Evolutionary conservation across 2,797 vertebrate species (phyloP).

Genomic region (Catostomus latipinnis): DNA sequence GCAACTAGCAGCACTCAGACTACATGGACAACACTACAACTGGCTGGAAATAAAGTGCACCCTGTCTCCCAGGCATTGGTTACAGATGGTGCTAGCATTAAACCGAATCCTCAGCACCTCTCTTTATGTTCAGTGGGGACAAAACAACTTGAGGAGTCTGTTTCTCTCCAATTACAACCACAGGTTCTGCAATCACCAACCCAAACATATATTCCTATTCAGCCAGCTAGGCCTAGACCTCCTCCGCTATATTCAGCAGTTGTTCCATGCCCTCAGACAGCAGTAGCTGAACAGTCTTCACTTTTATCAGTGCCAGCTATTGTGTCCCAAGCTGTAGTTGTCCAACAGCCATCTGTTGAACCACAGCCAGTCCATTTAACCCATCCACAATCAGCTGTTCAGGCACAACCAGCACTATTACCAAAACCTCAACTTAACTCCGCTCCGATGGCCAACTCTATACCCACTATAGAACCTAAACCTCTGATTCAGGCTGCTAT

Average conservation of each 20-base stretch:
- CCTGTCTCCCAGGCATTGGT: conserved; percentile 84
- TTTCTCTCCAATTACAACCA: conserved; percentile 81
- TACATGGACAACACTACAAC: conserved; percentile 96
- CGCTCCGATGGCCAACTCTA: conserved; percentile 14
- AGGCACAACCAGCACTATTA: conserved; percentile 68
- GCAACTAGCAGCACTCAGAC: conserved; percentile 94
- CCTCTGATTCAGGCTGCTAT: conserved; percentile 72
- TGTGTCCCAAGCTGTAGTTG: conserved; percentile 70
- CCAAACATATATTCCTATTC: conserved; percentile 70
- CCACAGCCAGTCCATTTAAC: conserved; percentile 72
- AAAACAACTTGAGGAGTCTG: conserved; percentile 76
- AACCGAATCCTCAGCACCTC: conserved; percentile 74
- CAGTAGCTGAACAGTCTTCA: conserved; percentile 70
- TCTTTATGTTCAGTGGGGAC: conserved; percentile 76
- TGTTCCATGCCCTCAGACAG: conserved; percentile 69
- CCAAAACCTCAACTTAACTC: conserved; percentile 50
- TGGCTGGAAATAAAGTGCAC: conserved; percentile 93
- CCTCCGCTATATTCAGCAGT: conserved; percentile 70
- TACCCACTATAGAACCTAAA: conserved; percentile 65
- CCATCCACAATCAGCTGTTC: conserved; percentile 72
- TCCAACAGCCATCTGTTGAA: conserved; percentile 72
- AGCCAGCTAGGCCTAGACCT: conserved; percentile 64
- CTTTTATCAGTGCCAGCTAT: conserved; percentile 69
- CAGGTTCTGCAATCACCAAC: conserved; percentile 71
- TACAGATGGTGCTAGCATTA: conserved; percentile 70